Percentiles rank a stretch among this genome's conserved stretches.
Evolutionary conservation across 2,888 invertebrate species (phyloP).

Genomic region (Rhamnusium bicolor): DNA sequence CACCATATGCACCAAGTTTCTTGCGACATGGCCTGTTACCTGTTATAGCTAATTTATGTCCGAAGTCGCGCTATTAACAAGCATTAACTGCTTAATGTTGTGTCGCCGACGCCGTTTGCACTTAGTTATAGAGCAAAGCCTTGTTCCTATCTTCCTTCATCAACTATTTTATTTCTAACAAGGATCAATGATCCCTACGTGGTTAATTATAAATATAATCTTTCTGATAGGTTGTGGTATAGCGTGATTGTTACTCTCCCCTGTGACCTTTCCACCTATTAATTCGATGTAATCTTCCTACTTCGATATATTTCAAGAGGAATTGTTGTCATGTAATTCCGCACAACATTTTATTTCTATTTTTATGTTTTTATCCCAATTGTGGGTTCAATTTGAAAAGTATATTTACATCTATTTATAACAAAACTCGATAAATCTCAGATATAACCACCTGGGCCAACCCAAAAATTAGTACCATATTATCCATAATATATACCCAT

Average conservation of each 20-base stretch:
- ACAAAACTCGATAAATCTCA: no score
- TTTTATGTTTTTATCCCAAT: no score
- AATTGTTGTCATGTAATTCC: no score
- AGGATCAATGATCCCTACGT: constrained; percentile 51
- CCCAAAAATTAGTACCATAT: no score
- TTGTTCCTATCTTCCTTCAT: constrained; percentile 47
- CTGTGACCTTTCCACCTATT: neutral
- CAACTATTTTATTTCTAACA: constrained; percentile 49
- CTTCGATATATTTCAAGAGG: neutral
- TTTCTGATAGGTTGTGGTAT: constrained; percentile 18
- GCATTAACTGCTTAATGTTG: constrained; percentile 66
- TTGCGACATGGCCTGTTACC: constrained; percentile 48
- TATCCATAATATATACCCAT: no score
- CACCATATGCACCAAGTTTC: constrained; percentile 39
- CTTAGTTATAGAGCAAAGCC: constrained; percentile 54
- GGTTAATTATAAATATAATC: constrained; percentile 33
- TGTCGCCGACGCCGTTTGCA: constrained; percentile 61
- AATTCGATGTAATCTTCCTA: neutral
- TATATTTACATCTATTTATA: no score
- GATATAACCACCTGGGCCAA: no score
- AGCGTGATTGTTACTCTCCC: neutral
- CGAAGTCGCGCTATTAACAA: constrained; percentile 66
- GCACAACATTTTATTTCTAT: no score
- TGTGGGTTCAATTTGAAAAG: no score
- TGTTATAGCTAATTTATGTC: constrained; percentile 64